Percentiles rank a stretch among this genome's conserved stretches.
These are phyloP conservation scores for Aporophyla lueneburgensis DNA, from an alignment of 2,888 invertebrate species.

Conservation along the genomic window DNA sequence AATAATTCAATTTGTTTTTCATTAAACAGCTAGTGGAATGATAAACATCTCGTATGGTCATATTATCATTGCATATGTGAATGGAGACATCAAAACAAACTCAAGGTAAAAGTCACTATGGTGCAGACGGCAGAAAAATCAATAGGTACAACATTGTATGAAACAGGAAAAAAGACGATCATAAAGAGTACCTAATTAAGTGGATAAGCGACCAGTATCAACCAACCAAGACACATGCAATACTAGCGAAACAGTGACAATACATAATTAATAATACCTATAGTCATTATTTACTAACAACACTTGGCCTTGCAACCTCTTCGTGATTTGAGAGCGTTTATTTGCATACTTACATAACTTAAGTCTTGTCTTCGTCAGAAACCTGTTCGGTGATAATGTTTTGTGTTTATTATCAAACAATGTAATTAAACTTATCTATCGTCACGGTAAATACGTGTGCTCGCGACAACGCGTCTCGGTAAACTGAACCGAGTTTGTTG, in stretches of 20 bases:
- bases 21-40: background rate
- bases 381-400: slow-evolving; percentile 10
- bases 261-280: background rate
- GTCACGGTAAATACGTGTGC: slow-evolving; percentile 25
- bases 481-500: slow-evolving; percentile 30
- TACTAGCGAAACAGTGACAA: background rate
- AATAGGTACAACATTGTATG: slow-evolving; percentile 9
- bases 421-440: slow-evolving; percentile 5
- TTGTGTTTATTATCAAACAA: background rate
- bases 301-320: slow-evolving; percentile 21
- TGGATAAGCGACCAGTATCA: background rate
- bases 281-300: slow-evolving; percentile 48
- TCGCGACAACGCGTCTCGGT: slow-evolving; percentile 17
- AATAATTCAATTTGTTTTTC: background rate
- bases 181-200: background rate
- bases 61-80: background rate
- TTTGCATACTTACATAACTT: slow-evolving; percentile 51
- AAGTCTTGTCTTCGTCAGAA: slow-evolving; percentile 28
- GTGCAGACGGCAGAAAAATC: slow-evolving; percentile 25
- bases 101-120: slow-evolving; percentile 25
- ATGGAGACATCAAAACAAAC: slow-evolving; percentile 22
- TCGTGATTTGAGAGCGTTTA: slow-evolving; percentile 14
- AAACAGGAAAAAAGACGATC: background rate
- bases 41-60: background rate
- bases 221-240: background rate